Evolutionary conservation across 2,797 vertebrate species (phyloP), one percentile per base, ranked within the genome.

Genomic region (Scarus forsteni): DNA sequence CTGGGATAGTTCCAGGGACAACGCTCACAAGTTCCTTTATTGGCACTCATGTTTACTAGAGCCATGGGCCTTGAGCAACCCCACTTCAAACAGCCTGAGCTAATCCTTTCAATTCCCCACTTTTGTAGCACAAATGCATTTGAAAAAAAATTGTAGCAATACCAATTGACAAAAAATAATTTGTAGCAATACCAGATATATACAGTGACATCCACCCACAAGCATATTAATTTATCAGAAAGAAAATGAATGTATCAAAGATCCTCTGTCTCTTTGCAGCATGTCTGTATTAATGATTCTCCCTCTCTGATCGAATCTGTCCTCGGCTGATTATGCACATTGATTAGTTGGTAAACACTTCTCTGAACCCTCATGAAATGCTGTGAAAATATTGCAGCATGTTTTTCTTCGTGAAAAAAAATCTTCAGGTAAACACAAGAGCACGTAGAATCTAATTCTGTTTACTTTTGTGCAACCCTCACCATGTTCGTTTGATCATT

Each of bases 381-480:
- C 6, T 19, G 54, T 44, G 39, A 35, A 66, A 70, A 27, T 36
- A 53, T 60, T 51, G 35, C 56, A 65, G 65, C 56, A 59, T 60
- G 51, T 51, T 59, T 38, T 49, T 55, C 71, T 46, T 14, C 43
- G 6, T 36, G 54, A 10, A 54, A 3, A n/a, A 15, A n/a, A 16
- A 16, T 38, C 7, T 63, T 6, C 39, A 63, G 48, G 48, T 13
- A 65, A 58, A 63, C 16, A 39, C 19, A 0, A 13, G 16, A 63
- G 14, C 5, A 5, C 11, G 2, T 60, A 49, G 15, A 57, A 18
- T 48, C 39, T 51, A 15, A 19, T 11, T 8, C 16, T 10, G 14
- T 49, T 19, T 5, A 18, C 18, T 19, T 49, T 16, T 18, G 46
- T 9, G 46, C 8, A 15, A 27, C 15, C 54, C 19, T 14, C 38